These are phyloP conservation scores for Rhagonycha fulva DNA, from an alignment of 2,888 invertebrate species.

Conservation along the genomic window DNA sequence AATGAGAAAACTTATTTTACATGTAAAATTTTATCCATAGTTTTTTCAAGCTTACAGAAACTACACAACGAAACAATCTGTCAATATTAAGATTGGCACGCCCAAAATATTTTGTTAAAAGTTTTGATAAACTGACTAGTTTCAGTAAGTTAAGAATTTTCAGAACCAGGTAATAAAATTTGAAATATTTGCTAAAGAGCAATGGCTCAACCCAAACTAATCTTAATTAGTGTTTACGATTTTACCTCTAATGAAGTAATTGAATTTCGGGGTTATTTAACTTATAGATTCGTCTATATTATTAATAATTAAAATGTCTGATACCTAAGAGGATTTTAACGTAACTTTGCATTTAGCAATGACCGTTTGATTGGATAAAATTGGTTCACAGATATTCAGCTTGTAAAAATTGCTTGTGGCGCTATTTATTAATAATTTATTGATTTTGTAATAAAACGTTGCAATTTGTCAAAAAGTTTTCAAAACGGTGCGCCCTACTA, in stretches of 20 bases:
- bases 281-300: not conserved
- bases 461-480: not conserved
- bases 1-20: too few species aligned
- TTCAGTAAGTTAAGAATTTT: not conserved
- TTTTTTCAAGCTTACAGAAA: not conserved
- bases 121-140: not conserved
- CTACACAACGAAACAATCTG: not conserved
- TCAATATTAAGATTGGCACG: not conserved
- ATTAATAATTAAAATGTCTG: not conserved
- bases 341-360: not conserved
- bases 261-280: not conserved
- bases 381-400: not conserved
- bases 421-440: not conserved
- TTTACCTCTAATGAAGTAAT: not conserved
- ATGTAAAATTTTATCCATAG: too few species aligned
- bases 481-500: not conserved
- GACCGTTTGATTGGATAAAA: not conserved
- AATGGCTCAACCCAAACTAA: not conserved
- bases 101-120: not conserved
- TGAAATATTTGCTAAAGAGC: not conserved
- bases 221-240: not conserved
- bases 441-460: not conserved
- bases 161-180: not conserved
- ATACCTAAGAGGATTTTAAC: not conserved
- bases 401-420: not conserved